These are phyloP conservation scores for Sphyrna mokarran DNA, from an alignment of 2,113 vertebrate species.

Conservation along the genomic window DNA sequence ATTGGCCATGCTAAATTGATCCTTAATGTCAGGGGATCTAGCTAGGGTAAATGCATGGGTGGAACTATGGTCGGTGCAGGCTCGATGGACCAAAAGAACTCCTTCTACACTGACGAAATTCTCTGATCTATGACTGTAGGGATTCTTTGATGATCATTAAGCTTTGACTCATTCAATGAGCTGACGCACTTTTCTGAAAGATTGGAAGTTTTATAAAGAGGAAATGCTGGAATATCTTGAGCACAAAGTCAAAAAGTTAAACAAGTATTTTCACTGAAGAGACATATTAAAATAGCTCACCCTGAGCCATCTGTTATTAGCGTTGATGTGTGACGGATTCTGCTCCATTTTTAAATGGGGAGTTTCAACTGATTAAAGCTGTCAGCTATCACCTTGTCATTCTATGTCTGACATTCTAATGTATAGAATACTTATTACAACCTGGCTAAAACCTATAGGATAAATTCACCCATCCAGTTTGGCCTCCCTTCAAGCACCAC, in stretches of 20 bases:
- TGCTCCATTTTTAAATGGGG: slow-evolving; percentile 6
- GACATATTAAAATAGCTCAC: background rate
- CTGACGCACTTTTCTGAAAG: background rate
- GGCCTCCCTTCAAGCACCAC: background rate
- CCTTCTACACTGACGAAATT: too few relatives aligned
- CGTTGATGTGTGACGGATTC: background rate
- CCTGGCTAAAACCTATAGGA: background rate
- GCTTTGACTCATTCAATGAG: background rate
- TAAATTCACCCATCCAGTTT: background rate
- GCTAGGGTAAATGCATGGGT: too few relatives aligned
- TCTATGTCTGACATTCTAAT: background rate
- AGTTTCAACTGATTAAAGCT: slow-evolving; percentile 30
- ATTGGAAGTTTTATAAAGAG: background rate
- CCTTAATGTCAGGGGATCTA: too few relatives aligned
- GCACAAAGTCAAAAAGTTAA: slow-evolving; percentile 22
- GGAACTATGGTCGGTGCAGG: too few relatives aligned
- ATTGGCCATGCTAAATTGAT: too few relatives aligned
- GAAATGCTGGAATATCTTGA: background rate
- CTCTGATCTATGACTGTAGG: too few relatives aligned
- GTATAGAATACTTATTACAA: background rate
- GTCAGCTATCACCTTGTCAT: background rate
- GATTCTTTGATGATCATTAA: background rate
- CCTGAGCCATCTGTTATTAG: background rate
- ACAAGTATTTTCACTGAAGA: background rate
- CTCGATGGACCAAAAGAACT: too few relatives aligned